Evolutionary conservation across 2,888 invertebrate genomes (phyloP), one percentile per base, ranked within the genome.

Genomic region (Caradrina kadenii): DNA sequence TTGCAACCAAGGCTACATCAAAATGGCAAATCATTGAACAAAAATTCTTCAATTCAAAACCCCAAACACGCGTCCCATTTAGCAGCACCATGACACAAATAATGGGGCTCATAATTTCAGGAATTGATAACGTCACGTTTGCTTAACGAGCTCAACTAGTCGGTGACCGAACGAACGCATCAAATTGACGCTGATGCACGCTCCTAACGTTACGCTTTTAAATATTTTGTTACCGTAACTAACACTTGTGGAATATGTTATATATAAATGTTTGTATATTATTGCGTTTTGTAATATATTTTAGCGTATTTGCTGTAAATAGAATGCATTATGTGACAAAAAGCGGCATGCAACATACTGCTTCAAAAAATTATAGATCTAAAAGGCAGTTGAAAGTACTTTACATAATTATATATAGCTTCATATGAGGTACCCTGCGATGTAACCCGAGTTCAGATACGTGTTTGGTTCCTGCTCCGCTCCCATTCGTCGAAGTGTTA

Each of bases 61-160:
- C 62, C 45, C 17, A 42, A 77, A 62, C 63, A 70, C 76, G 71
- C 82, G 86, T 84, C 79, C 88, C 84, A 91, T 90, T 91, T 90
- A 87, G 79, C 73, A 75, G 84, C 88, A 89, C 91, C 90, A 90
- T 93, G 93, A 93, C 93, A 93, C 89, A 88, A 93, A 93, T 92
- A 91, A 88, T 86, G 79, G 83, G 81, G 88, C 87, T 88, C 91
- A 93, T 93, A 91, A 93, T 93, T 93, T 93, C 91, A 90, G 92
- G 92, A 93, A 93, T 93, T 92, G 93, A 89, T 91, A 90, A 89
- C 91, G 90, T 90, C 91, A 90, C 88, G 86, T 84, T 73, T 79
- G 81, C 83, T 92, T 94, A 95, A 95, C 95, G 89, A 94, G 95
- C 95, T 95, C 90, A 95, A 95, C 92, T 92, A 93, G 93, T 88